Evolutionary conservation across 2,888 invertebrate species (phyloP).

Genomic region (Cistogaster globosa): DNA sequence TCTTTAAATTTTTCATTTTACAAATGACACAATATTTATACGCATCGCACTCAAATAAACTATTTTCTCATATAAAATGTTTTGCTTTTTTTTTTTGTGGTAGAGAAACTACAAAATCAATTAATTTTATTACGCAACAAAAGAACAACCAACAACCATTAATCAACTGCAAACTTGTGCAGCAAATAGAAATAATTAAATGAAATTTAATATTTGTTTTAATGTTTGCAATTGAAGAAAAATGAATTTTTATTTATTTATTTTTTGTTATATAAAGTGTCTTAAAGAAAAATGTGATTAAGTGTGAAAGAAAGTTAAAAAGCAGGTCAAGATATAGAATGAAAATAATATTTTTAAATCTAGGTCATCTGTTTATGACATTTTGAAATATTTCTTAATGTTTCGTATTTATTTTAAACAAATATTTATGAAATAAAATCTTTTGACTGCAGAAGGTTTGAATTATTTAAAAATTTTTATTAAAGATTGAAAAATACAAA

Average conservation of each 20-base stretch:
- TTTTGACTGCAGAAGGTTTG: constrained; percentile 28
- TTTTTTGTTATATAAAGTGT: not conserved
- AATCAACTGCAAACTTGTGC: constrained; percentile 35
- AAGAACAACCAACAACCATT: constrained; percentile 22
- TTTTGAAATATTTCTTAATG: not conserved
- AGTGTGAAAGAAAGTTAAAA: not conserved
- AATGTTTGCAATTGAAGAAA: not conserved
- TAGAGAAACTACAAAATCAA: constrained; percentile 19
- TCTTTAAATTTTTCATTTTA: not conserved
- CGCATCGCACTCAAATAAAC: not conserved
- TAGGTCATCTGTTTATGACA: constrained; percentile 4
- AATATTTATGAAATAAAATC: not conserved
- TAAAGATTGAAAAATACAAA: too few relatives aligned
- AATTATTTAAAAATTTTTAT: not conserved
- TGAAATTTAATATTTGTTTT: constrained; percentile 11
- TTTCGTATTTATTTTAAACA: not conserved
- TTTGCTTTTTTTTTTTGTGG: constrained; percentile 2
- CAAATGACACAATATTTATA: constrained; percentile 23
- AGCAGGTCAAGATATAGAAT: not conserved
- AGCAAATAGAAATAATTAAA: constrained; percentile 37
- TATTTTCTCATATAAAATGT: constrained; percentile 22
- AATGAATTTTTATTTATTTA: not conserved
- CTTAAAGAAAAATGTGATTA: not conserved
- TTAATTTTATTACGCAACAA: constrained; percentile 6
- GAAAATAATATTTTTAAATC: not conserved